Evolutionary conservation across 2,888 invertebrate species (phyloP).

Genomic region (Notodonta ziczac): DNA sequence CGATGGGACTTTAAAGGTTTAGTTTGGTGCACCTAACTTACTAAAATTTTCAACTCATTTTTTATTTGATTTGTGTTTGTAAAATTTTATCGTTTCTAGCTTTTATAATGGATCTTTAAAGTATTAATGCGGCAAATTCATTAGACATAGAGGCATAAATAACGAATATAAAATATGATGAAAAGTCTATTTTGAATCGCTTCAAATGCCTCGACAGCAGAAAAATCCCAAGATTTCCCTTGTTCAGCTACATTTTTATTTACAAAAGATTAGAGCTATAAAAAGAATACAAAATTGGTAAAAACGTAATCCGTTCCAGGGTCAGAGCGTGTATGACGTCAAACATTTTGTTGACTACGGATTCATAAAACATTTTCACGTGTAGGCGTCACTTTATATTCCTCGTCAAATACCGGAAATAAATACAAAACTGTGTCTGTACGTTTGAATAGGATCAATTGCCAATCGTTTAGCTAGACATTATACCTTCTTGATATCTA

Average conservation of each 20-base stretch:
- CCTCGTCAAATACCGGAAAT: no score
- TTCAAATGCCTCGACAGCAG: neutral
- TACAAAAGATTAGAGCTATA: constrained; percentile 22
- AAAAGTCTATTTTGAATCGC: neutral
- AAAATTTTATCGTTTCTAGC: neutral
- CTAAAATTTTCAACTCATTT: neutral
- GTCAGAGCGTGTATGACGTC: constrained; percentile 6
- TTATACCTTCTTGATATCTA: no score
- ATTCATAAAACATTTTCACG: no score
- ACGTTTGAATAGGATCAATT: no score
- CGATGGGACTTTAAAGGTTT: neutral
- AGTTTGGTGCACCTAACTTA: neutral
- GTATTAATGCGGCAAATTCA: no score
- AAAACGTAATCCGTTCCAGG: constrained; percentile 31
- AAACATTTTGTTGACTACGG: no score
- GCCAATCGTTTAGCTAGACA: no score
- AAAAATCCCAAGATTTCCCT: constrained; percentile 19
- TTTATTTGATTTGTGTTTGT: neutral
- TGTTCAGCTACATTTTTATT: constrained; percentile 19
- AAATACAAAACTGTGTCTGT: no score
- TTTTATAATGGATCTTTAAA: neutral
- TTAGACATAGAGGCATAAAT: no score
- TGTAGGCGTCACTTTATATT: no score
- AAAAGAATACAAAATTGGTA: constrained; percentile 29
- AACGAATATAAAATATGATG: no score